These are phyloP conservation scores for Pteromalus puparum DNA, from an alignment of 1,140 invertebrate species.

Conservation along the genomic window DNA sequence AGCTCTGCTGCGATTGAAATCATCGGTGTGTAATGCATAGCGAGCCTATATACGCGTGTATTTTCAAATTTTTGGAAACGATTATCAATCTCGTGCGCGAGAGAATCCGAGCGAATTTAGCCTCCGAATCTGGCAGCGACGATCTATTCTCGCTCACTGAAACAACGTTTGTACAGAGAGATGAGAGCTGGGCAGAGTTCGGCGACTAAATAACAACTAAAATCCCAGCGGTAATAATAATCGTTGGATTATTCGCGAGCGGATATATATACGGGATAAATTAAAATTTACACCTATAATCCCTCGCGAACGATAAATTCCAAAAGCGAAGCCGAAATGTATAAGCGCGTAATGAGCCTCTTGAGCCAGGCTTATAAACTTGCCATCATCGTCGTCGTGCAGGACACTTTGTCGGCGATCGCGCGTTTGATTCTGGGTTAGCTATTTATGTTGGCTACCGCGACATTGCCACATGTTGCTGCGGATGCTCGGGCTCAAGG, in stretches of 20 bases:
- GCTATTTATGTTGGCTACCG: constrained; percentile 65
- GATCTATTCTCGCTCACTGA: too few species aligned
- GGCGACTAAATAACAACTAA: too few species aligned
- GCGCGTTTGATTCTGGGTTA: constrained; percentile 66
- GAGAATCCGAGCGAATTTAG: too few species aligned
- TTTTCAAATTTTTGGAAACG: not conserved
- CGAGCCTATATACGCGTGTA: not conserved
- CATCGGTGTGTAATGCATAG: not conserved
- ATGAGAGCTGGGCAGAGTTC: too few species aligned
- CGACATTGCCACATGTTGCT: constrained; percentile 60
- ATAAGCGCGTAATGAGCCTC: not conserved
- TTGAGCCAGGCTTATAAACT: too few species aligned
- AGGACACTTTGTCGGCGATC: not conserved
- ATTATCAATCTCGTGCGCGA: too few species aligned
- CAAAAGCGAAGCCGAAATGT: not conserved
- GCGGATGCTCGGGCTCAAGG: constrained; percentile 13
- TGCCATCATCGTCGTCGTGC: not conserved
- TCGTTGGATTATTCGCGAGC: too few species aligned
- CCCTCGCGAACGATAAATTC: not conserved
- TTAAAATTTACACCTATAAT: not conserved
- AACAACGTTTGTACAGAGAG: too few species aligned
- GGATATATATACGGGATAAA: too few species aligned
- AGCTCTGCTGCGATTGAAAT: too few species aligned
- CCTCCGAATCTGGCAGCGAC: too few species aligned
- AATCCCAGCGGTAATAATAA: too few species aligned